These are phyloP conservation scores for Alligator mississippiensis DNA, from an alignment of 2,113 vertebrate genomes.

Conservation along the genomic window DNA sequence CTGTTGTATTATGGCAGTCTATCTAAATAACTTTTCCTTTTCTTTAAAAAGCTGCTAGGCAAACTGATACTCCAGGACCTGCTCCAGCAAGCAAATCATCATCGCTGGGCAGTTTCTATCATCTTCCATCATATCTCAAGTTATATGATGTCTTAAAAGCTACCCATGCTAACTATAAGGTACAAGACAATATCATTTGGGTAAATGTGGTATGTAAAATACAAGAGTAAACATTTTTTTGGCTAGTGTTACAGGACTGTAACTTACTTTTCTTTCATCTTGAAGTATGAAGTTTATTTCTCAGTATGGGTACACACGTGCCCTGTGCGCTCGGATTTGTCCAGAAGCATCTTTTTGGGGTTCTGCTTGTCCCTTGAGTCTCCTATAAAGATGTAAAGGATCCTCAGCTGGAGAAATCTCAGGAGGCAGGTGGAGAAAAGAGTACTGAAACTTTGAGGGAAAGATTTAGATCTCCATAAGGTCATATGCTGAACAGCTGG, in stretches of 20 bases:
- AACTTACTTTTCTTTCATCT: neutral
- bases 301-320: neutral
- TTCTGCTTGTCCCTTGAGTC: neutral
- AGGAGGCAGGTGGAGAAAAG: neutral
- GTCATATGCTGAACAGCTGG: neutral
- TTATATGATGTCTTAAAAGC: conserved; percentile 96
- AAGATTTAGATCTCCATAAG: neutral
- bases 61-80: conserved; percentile 84
- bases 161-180: conserved; percentile 97
- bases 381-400: neutral
- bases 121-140: conserved; percentile 95
- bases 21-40: neutral
- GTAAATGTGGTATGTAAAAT: neutral
- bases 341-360: neutral
- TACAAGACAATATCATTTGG: conserved; percentile 39
- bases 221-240: neutral
- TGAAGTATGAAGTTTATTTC: neutral
- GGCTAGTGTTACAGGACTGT: neutral
- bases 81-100: conserved; percentile 89
- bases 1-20: neutral
- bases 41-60: conserved; percentile 82
- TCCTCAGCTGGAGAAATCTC: neutral
- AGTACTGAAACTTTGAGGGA: neutral
- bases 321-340: neutral
- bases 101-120: conserved; percentile 93